Base-by-base conservation (phyloP, 2,797 vertebrate genomes). In the Betta splendens region DNA sequence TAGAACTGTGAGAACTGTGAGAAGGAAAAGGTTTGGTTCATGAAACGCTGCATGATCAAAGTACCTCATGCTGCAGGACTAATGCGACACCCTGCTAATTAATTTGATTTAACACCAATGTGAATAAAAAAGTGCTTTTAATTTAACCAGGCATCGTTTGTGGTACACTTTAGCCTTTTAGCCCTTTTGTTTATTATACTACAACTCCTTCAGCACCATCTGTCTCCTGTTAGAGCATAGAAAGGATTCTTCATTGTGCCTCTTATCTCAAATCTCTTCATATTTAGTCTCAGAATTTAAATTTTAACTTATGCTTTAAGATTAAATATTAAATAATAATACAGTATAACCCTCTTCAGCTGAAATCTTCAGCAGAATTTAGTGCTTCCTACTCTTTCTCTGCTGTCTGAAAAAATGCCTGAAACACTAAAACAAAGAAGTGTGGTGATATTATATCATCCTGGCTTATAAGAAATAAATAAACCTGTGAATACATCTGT, bases 401-500 rank as follows among this genome's bases (percentile, higher is more conserved):
- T 49, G 2, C 12, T 18, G 17, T 44, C 20, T 31, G 42, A 55
- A 26, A 36, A 21, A n/a, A 1, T 33, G 28, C 20, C 32, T 60
- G 26, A 20, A 53, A 18, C 45, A 11, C 62, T 45, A 31, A 52
- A 39, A 29, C 5, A 49, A 42, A 52, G 28, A 28, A 38, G 12
- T 9, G 11, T 12, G 23, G 28, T 48, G 47, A 53, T 54, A 36
- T 31, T 9, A 48, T 17, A 43, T 68, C 44, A n/a, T 57, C 39
- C 37, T 44, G 20, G 46, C 52, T 31, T 29, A 5, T 28, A 42
- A 53, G 22, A 52, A 64, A 70, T 25, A 48, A 20, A 7, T 10
- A 53, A 69, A 72, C 72, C 21, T 57, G 35, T 11, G 29, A 72
- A 69, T 72, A 58, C 74, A 65, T 48, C 44, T 64, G 54, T 62